phyloP scores from a whole-genome alignment of 2,797 vertebrate genomes.

The Phoeniculus purpureus region DNA sequence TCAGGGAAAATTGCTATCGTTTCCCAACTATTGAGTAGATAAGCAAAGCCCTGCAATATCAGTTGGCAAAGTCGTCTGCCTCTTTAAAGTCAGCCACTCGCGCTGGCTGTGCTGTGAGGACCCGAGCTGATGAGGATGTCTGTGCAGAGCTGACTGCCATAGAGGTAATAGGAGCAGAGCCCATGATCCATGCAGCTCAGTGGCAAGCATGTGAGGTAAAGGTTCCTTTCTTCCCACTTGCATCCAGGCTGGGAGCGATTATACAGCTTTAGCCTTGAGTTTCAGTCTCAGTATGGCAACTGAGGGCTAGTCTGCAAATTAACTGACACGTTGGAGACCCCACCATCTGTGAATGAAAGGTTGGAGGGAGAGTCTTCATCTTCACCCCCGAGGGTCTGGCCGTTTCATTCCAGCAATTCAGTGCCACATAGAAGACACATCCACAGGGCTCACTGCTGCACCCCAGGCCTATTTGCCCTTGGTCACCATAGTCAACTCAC shows the following conservation, averaged over 20 bases:
- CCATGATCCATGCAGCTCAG: background rate
- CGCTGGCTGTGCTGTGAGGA: background rate
- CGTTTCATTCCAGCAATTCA: background rate
- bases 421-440: background rate
- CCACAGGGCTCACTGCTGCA: background rate
- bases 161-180: background rate
- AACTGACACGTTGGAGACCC: background rate
- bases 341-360: background rate
- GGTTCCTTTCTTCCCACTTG: background rate
- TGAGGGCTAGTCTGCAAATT: background rate
- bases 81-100: background rate
- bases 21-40: conserved; percentile 3
- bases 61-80: background rate
- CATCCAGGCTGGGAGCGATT: background rate
- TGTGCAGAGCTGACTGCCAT: background rate
- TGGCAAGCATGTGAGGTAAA: background rate
- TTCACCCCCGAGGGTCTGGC: background rate
- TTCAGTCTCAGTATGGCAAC: background rate
- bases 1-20: conserved; percentile 38
- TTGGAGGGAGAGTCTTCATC: background rate
- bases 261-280: background rate
- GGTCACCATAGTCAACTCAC: background rate
- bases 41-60: background rate
- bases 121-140: background rate
- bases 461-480: background rate